phyloP scores from a whole-genome alignment of 2,113 vertebrate genomes.

The Pheucticus melanocephalus region DNA sequence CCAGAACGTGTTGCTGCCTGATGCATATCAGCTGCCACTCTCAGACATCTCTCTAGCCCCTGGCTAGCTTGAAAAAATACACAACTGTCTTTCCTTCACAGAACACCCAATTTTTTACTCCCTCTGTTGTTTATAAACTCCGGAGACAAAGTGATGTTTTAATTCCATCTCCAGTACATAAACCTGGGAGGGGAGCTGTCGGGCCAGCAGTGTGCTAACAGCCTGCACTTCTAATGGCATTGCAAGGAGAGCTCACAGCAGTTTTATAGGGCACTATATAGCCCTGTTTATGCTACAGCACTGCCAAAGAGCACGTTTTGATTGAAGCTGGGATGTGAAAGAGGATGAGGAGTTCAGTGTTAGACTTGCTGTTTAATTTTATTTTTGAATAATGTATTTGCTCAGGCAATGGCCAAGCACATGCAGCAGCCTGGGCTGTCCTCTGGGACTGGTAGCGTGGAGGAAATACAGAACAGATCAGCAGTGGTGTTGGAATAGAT shows the following conservation, averaged over 20 bases:
- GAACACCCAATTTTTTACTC: slow-evolving; percentile 77
- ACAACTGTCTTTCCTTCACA: slow-evolving; percentile 77
- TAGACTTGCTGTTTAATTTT: slow-evolving; percentile 20
- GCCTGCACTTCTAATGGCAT: slow-evolving; percentile 41
- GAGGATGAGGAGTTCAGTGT: slow-evolving; percentile 9
- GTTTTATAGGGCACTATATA: slow-evolving; percentile 39
- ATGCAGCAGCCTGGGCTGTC: background rate
- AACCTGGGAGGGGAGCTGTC: slow-evolving; percentile 68
- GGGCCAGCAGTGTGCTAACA: slow-evolving; percentile 66
- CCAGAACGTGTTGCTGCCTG: slow-evolving; percentile 54
- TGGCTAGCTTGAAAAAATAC: slow-evolving; percentile 78
- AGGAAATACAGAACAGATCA: background rate
- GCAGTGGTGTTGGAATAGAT: background rate
- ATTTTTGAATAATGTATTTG: slow-evolving; percentile 27
- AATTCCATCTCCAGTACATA: slow-evolving; percentile 76
- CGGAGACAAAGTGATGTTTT: slow-evolving; percentile 75
- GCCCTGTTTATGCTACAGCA: slow-evolving; percentile 27
- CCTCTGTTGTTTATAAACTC: slow-evolving; percentile 77
- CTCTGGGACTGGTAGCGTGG: background rate
- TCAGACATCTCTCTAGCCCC: slow-evolving; percentile 65
- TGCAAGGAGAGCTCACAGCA: background rate
- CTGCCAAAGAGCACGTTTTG: slow-evolving; percentile 22
- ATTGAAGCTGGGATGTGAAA: slow-evolving; percentile 11
- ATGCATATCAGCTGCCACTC: slow-evolving; percentile 74
- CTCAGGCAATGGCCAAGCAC: background rate